Conservation (phyloP, 2,113 vertebrate genomes). For the Dromas ardeola region DNA sequence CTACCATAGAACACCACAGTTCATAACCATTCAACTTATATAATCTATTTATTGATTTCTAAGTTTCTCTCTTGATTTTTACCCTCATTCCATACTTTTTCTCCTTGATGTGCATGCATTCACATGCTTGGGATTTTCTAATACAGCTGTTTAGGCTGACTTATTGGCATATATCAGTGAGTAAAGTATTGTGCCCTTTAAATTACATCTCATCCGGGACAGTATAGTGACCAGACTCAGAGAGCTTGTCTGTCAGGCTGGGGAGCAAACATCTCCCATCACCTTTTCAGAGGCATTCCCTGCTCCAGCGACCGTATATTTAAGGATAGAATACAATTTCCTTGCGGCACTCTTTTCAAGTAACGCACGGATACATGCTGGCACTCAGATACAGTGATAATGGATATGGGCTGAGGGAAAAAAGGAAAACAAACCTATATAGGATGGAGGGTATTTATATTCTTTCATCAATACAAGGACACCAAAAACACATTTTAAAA, state of each 20-base stretch:
- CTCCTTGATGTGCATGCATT: background rate
- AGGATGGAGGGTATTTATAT: background rate
- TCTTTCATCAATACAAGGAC: background rate
- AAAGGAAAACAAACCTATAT: background rate
- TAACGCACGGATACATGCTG: accelerated
- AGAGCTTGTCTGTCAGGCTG: background rate
- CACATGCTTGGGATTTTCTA: background rate
- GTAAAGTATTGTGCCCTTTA: background rate
- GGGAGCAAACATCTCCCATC: background rate
- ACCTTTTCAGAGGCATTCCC: background rate
- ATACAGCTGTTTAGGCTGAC: background rate
- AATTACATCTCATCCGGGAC: background rate
- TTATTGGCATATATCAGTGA: background rate
- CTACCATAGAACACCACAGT: background rate
- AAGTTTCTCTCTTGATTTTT: background rate
- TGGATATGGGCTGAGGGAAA: background rate
- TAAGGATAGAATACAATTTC: accelerated
- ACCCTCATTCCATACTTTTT: background rate
- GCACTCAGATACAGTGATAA: background rate
- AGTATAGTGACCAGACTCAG: background rate
- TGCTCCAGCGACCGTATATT: background rate
- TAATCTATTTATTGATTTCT: background rate
- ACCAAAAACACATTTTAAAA: background rate
- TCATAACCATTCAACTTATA: background rate
- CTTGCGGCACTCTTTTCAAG: background rate